Evolutionary conservation across 1,140 invertebrate species (phyloP), one percentile per base, ranked within the genome.

Genomic region (Bombus fervidus): DNA sequence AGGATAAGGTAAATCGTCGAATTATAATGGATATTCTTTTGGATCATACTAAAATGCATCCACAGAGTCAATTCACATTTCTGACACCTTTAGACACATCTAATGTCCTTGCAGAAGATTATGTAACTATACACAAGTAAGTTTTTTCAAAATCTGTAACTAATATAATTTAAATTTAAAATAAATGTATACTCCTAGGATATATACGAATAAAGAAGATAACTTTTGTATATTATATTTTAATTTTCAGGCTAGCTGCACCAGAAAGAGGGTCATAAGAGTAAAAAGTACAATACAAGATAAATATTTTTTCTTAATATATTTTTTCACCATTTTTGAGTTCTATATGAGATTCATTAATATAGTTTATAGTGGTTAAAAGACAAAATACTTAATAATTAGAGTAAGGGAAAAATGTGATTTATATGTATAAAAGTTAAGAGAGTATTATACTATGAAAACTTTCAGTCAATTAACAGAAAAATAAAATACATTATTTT

Each of bases 1-100:
- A 97, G 97, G 97, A 98, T 93, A 96, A 97, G 92, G 95, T 97
- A 12, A 98, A 98, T 93, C 96, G 97, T 25, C 95, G 96, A 85
- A 96, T 96, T 69, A 97, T 97, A 66, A 96, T 97, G 93, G 96
- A 97, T 83, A 95, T 98, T 80, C 94, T 98, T 18, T 91, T 98
- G 39, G 92, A 96, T 82, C 96, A 97, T 92, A 96, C 97, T 3
- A 94, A 95, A 85, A 94, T 93, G 37, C 96, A 96, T 91, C 94
- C 95, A 18, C 93, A 96, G 74, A 95, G 96, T 37, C 97, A 98
- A 93, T 98, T 96, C 94, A 96, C 97, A 73, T 98, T 98, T 91
- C 95, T 98, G 22, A 98, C 97, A 62, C 97, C 97, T 31, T 96
- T 97, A 91, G 97, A 97, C 92, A 96, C 96, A n/a, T 96, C 96